Percentiles rank a stretch among this genome's conserved stretches.
These are phyloP conservation scores for Tolypeutes matacus DNA, from an alignment of 2,797 vertebrate species.

Conservation along the genomic window DNA sequence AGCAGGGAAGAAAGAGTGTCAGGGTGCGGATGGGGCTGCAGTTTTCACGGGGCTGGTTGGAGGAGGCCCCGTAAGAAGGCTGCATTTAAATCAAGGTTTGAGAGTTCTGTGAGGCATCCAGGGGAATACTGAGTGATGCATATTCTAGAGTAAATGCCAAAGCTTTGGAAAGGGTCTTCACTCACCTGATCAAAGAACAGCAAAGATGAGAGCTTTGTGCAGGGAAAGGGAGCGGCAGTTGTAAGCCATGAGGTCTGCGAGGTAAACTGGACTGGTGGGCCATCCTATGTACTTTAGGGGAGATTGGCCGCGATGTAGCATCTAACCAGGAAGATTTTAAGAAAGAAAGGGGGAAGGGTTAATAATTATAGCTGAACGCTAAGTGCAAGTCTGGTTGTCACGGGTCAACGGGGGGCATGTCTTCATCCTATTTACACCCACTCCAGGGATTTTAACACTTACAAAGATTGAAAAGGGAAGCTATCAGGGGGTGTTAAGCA, in stretches of 20 bases:
- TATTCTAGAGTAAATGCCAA: background rate
- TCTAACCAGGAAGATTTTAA: background rate
- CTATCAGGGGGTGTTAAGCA: accelerated
- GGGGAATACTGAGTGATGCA: too few relatives aligned
- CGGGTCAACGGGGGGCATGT: background rate
- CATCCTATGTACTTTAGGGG: accelerated
- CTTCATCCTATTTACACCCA: background rate
- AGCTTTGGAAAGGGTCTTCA: background rate
- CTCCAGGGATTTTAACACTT: background rate
- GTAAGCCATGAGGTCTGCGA: background rate
- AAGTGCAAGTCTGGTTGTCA: background rate
- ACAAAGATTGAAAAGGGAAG: background rate
- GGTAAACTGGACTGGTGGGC: too few relatives aligned
- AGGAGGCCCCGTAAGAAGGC: accelerated
- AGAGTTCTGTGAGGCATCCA: background rate
- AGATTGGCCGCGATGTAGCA: background rate
- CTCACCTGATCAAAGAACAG: background rate
- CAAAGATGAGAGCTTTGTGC: background rate
- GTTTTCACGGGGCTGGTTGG: background rate
- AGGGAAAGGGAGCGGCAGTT: background rate
- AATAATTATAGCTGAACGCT: background rate
- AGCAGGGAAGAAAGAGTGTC: background rate
- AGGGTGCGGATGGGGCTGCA: background rate
- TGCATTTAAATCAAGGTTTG: background rate
- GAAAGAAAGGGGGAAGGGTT: background rate